Evolutionary conservation across 2,888 invertebrate species (phyloP).

Genomic region (Phortica magna): DNA sequence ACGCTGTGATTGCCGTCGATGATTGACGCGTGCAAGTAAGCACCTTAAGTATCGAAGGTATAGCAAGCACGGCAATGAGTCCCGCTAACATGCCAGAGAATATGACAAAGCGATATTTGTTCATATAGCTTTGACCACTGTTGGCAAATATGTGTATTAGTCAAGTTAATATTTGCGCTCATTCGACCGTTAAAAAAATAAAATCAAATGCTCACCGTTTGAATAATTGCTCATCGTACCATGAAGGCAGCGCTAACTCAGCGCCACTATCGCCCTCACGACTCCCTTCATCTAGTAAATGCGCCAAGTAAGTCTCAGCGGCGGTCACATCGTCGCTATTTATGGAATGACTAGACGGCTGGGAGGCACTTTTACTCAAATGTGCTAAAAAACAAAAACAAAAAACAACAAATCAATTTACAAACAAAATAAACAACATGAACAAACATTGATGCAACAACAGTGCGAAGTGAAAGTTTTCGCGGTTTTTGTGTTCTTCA

Average conservation of each 20-base stretch:
- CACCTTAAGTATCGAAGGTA: slow-evolving; percentile 86
- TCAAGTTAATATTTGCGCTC: neutral
- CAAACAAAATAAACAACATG: neutral
- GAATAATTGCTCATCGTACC: slow-evolving; percentile 84
- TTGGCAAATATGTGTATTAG: slow-evolving; percentile 50
- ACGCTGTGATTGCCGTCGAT: slow-evolving; percentile 82
- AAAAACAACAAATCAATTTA: neutral
- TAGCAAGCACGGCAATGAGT: slow-evolving; percentile 85
- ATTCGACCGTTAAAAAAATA: slow-evolving; percentile 5
- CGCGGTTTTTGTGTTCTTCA: neutral
- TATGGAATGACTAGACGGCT: neutral
- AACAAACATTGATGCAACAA: neutral
- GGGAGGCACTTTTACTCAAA: too few relatives aligned
- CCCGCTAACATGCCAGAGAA: slow-evolving; percentile 87
- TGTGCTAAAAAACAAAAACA: neutral
- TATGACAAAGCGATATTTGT: slow-evolving; percentile 84
- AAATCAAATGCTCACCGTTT: slow-evolving; percentile 79
- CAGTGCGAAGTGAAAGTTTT: neutral
- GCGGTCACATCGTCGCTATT: slow-evolving; percentile 46
- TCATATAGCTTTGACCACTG: slow-evolving; percentile 87
- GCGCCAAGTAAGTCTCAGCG: slow-evolving; percentile 70
- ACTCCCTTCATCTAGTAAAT: slow-evolving; percentile 69
- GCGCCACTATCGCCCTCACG: slow-evolving; percentile 73
- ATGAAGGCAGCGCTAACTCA: slow-evolving; percentile 81
- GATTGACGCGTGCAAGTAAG: slow-evolving; percentile 86